phyloP scores from a whole-genome alignment of 2,888 invertebrate species.

The Rhabditophanes sp. region DNA sequence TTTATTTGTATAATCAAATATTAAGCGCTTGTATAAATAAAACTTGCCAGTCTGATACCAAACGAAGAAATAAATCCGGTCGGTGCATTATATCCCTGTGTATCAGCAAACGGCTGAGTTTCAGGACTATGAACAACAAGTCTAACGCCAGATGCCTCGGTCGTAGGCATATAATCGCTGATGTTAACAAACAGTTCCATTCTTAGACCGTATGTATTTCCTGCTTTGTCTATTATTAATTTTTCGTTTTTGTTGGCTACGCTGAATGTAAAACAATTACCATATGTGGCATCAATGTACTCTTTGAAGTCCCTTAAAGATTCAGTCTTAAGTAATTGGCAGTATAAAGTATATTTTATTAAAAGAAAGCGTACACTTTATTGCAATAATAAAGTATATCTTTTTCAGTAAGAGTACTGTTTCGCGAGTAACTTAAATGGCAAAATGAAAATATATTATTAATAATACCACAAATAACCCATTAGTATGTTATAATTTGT shows the following conservation, averaged over 20 bases:
- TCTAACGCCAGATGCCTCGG: constrained; percentile 38
- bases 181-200: constrained; percentile 41
- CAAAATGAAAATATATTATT: too few species aligned
- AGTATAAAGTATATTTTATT: too few species aligned
- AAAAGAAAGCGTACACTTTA: too few species aligned
- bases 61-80: constrained; percentile 40
- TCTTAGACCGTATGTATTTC: constrained; percentile 28
- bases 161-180: constrained; percentile 38
- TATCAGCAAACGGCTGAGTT: constrained; percentile 37
- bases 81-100: constrained; percentile 39
- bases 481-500: too few species aligned
- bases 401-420: too few species aligned
- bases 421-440: too few species aligned
- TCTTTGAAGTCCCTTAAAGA: constrained; percentile 34
- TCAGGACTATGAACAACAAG: constrained; percentile 34
- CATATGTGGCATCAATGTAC: constrained; percentile 37
- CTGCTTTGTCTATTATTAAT: too few species aligned
- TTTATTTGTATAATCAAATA: constrained; percentile 1
- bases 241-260: too few species aligned
- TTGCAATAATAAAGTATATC: too few species aligned
- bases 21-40: constrained; percentile 1
- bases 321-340: constrained; percentile 2
- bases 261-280: constrained; percentile 43
- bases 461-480: too few species aligned
- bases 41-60: constrained; percentile 32